Percentiles rank a stretch among this genome's conserved stretches.
Evolutionary conservation across 2,113 vertebrate genomes (phyloP).

Genomic region (Microcebus lehilahytsara): DNA sequence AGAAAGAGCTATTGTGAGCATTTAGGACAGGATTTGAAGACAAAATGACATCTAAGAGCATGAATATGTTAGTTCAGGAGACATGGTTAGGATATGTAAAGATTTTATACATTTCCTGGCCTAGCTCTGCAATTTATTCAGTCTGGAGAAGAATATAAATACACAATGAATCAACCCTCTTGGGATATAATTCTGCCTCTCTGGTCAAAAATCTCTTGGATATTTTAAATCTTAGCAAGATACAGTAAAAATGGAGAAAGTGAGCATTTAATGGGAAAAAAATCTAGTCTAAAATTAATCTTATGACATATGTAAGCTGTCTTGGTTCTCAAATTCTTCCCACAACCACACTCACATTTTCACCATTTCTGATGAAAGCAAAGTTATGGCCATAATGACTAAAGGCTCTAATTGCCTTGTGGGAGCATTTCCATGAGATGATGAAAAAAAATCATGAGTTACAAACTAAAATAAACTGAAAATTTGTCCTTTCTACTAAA

Average conservation of each 20-base stretch:
- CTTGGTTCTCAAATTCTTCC: conserved; percentile 49
- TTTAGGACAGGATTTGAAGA: background rate
- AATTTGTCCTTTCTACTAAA: background rate
- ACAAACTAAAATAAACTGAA: background rate
- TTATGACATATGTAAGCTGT: conserved; percentile 58
- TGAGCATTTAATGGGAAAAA: conserved; percentile 33
- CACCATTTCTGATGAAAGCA: conserved; percentile 34
- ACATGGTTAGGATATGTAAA: background rate
- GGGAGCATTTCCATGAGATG: background rate
- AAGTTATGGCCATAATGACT: background rate
- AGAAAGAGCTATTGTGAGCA: background rate
- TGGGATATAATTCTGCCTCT: conserved; percentile 47
- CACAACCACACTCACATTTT: conserved; percentile 36
- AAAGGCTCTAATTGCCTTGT: background rate
- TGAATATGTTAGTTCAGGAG: background rate
- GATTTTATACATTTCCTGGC: background rate
- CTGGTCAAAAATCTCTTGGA: conserved; percentile 24
- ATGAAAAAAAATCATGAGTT: background rate
- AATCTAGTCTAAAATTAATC: conserved; percentile 71
- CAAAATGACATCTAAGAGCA: conserved; percentile 29
- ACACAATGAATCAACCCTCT: conserved; percentile 42
- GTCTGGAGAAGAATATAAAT: conserved; percentile 44
- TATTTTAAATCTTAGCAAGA: conserved; percentile 66
- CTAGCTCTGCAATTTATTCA: conserved; percentile 49
- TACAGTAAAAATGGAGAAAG: conserved; percentile 47